Percentiles rank a stretch among this genome's conserved stretches.
Conservation (phyloP, 2,113 vertebrate genomes). For the Zosterops borbonicus region DNA sequence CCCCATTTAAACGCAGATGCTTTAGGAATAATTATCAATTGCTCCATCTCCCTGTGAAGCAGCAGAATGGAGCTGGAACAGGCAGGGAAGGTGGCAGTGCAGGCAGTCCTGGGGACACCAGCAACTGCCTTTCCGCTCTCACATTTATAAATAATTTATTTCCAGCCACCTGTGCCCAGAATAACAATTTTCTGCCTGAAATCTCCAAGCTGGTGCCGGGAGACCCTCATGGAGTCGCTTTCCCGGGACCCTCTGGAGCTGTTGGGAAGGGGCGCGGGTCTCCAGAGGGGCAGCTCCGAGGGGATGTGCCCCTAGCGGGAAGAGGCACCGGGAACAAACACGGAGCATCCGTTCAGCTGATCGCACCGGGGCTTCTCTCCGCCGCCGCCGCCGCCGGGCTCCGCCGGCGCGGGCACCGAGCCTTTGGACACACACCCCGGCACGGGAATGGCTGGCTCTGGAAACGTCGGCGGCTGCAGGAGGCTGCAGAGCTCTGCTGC, state of each 20-base stretch:
- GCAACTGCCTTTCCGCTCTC: not conserved
- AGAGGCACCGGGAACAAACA: not conserved
- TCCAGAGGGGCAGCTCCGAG: not conserved
- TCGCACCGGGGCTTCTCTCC: not conserved
- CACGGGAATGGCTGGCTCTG: not conserved
- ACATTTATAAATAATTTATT: conserved; percentile 32
- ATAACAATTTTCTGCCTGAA: conserved; percentile 1
- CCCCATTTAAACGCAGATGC: not conserved
- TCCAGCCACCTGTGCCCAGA: conserved; percentile 12
- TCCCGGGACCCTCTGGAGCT: not conserved
- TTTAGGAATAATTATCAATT: not conserved
- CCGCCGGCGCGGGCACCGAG: conserved; percentile 5
- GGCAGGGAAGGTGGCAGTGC: not conserved
- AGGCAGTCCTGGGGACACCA: not conserved
- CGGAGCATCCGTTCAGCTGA: not conserved
- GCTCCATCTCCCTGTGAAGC: not conserved
- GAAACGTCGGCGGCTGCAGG: not conserved
- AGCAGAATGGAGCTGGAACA: not conserved
- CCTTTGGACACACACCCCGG: not conserved
- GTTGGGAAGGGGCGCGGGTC: not conserved
- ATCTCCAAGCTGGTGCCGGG: not conserved
- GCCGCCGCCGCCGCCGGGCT: not conserved
- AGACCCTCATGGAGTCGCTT: not conserved
- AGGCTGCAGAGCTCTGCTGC: not conserved
- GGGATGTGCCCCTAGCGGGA: conserved; percentile 17